These are phyloP conservation scores for Cathartes aura DNA, from an alignment of 2,113 vertebrate species.

Conservation along the genomic window DNA sequence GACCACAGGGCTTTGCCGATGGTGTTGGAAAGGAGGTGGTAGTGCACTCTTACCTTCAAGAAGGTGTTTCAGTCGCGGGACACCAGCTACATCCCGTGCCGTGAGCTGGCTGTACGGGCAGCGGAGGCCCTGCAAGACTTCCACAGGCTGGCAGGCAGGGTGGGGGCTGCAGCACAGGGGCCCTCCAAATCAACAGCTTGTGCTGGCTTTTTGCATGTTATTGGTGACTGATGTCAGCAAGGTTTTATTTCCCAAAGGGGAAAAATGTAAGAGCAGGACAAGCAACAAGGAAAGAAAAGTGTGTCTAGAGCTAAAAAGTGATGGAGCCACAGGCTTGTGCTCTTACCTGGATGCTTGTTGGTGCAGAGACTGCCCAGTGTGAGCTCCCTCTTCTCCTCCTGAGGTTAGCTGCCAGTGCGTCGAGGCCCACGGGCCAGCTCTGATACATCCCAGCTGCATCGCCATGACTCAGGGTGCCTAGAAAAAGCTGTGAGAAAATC, in stretches of 20 bases:
- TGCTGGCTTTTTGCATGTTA: not conserved
- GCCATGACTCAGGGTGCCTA: accelerated
- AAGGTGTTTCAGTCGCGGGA: not conserved
- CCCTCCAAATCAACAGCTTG: not conserved
- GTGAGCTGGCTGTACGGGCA: accelerated
- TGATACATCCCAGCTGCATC: accelerated
- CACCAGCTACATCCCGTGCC: not conserved
- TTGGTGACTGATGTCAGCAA: not conserved
- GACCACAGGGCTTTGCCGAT: not conserved
- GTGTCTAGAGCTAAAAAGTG: not conserved
- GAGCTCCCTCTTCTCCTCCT: not conserved
- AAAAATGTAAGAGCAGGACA: not conserved
- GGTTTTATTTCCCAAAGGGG: not conserved
- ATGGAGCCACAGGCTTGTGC: not conserved
- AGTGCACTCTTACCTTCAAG: not conserved
- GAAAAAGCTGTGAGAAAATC: not conserved
- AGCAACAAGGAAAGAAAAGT: not conserved
- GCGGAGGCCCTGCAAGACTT: accelerated
- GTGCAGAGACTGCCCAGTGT: not conserved
- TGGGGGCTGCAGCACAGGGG: not conserved
- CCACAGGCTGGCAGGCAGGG: not conserved
- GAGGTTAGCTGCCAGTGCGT: accelerated
- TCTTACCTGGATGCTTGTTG: not conserved
- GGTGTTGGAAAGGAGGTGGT: not conserved
- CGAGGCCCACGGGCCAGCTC: not conserved